Evolutionary conservation across 2,888 invertebrate genomes (phyloP).

Genomic region (Omphaloscelis lunosa): DNA sequence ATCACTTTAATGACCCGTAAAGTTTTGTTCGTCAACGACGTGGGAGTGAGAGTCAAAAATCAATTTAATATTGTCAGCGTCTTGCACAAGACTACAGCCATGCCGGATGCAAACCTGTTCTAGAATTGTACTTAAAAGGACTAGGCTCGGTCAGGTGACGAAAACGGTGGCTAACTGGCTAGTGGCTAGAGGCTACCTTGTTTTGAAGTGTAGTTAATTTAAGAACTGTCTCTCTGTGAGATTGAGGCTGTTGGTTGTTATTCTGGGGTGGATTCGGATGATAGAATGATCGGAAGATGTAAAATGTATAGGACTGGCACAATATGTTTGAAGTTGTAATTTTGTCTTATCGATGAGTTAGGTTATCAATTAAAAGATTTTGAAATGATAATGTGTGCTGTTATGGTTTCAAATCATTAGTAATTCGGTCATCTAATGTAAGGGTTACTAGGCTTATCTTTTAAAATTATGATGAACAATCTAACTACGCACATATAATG

Average conservation of each 20-base stretch:
- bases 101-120: constrained; percentile 71
- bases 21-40: constrained; percentile 55
- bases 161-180: constrained; percentile 53
- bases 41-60: constrained; percentile 63
- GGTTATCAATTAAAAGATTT: constrained; percentile 14
- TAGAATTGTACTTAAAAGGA: constrained; percentile 68
- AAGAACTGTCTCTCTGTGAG: constrained; percentile 9
- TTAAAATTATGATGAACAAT: background rate
- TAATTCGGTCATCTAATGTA: background rate
- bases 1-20: constrained; percentile 43
- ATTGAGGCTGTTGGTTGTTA: background rate
- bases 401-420: background rate
- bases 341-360: background rate
- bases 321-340: constrained; percentile 3
- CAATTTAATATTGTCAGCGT: constrained; percentile 54
- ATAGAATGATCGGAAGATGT: background rate
- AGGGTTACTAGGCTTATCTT: background rate
- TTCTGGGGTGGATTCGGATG: background rate
- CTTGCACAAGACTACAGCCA: constrained; percentile 55
- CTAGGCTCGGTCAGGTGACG: constrained; percentile 61
- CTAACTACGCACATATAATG: background rate
- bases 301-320: background rate
- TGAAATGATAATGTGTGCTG: background rate
- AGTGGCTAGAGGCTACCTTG: constrained; percentile 26
- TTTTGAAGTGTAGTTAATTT: constrained; percentile 39